Conservation (phyloP, 2,888 invertebrate genomes). For the Drosophila colorata region DNA sequence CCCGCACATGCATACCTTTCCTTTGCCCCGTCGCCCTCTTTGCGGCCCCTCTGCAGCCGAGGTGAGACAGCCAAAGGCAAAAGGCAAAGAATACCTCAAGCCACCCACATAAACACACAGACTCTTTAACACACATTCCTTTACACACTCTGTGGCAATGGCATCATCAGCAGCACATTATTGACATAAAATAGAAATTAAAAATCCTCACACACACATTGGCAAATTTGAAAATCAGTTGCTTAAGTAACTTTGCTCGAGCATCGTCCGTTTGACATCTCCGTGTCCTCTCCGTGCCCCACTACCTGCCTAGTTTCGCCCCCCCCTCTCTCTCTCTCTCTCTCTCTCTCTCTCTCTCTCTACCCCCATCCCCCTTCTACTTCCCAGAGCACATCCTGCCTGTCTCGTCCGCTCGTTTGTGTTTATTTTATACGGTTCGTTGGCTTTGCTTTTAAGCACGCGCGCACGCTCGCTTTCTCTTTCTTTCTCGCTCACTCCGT, state of each 20-base stretch:
- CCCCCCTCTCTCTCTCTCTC: not conserved
- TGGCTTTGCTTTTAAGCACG: constrained; percentile 60
- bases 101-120: constrained; percentile 21
- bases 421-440: constrained; percentile 77
- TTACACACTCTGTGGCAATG: constrained; percentile 15
- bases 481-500: not conserved
- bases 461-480: constrained; percentile 1
- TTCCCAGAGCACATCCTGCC: constrained; percentile 42
- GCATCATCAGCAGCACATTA: constrained; percentile 59
- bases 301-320: not conserved
- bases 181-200: constrained; percentile 63
- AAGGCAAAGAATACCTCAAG: constrained; percentile 36
- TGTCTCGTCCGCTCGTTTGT: constrained; percentile 49
- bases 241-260: constrained; percentile 67
- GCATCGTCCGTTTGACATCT: constrained; percentile 47
- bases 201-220: constrained; percentile 46
- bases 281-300: constrained; percentile 39
- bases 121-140: constrained; percentile 1
- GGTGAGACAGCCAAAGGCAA: constrained; percentile 38
- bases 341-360: not conserved
- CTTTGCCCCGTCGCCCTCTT: no score
- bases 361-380: not conserved
- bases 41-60: constrained; percentile 5
- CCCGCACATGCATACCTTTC: not conserved
- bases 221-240: constrained; percentile 77